These are phyloP conservation scores for Capromys pilorides DNA, from an alignment of 2,797 vertebrate species.

Conservation along the genomic window DNA sequence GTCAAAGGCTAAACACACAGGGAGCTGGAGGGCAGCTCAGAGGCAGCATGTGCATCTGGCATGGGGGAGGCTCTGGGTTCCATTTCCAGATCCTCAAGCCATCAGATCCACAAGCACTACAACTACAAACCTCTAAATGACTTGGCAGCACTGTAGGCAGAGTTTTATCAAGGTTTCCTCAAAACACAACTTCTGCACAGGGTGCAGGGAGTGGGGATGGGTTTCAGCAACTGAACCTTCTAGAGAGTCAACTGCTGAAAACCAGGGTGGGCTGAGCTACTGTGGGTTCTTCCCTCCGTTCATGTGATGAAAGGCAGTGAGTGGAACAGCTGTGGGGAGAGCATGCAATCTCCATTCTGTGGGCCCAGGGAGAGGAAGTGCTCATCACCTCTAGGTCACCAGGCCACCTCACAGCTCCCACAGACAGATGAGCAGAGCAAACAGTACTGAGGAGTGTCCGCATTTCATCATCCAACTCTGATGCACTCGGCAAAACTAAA, in stretches of 20 bases:
- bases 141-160: neutral
- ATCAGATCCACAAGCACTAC: neutral
- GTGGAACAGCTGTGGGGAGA: neutral
- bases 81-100: neutral
- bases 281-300: neutral
- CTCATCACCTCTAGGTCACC: no score
- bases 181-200: neutral
- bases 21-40: neutral
- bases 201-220: neutral
- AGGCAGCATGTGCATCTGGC: neutral
- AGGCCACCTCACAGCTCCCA: no score
- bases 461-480: neutral
- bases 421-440: neutral
- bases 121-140: neutral
- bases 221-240: neutral
- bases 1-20: neutral
- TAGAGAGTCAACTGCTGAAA: neutral
- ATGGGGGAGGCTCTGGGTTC: neutral
- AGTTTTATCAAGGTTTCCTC: neutral
- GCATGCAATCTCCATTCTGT: neutral
- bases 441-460: no score
- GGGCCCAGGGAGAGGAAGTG: neutral
- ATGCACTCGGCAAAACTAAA: neutral
- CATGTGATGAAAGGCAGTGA: fast-evolving
- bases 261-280: neutral